Evolutionary conservation across 2,888 invertebrate genomes (phyloP), one percentile per base, ranked within the genome.

Genomic region (Alviniconcha strummeri): DNA sequence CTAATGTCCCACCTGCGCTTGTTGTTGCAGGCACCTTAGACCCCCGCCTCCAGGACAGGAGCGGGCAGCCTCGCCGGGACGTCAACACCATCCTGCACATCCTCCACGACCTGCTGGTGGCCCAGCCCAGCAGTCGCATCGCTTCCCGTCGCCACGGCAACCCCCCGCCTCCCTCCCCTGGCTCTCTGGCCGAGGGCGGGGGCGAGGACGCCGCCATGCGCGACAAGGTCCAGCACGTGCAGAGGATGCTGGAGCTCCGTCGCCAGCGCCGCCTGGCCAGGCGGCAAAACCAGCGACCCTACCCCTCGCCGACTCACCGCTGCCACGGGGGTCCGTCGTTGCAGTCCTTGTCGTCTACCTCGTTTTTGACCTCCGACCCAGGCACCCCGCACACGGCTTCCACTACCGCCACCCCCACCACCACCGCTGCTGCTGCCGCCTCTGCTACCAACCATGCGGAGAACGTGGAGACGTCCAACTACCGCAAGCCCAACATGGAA

Each of bases 71-170:
- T 80, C 97, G 98, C 93, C 96, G 98, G 87, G 98, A 98, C 94
- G 98, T 98, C 91, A 97, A 97, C 84, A 98, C 98, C 77, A 98
- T 98, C 88, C 97, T 98, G 89, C 98, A 98, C 94, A 98, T 98
- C 94, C 95, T 98, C 89, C 98, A 98, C 94, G 98, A 98, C 94
- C 95, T 98, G 90, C 95, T 98, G 86, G 97, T 98, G 93, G 98
- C 98, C 60, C 83, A 84, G 11, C 86, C 87, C 8, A 52, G 78
- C 36, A 69, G 80, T 15, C 71, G 77, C 69, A 60, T 75, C 52
- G 52, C 83, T 67, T 19, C 60, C 52, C 6, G 56, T 76, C 5
- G 17, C 76, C 77, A 72, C 67, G n/a, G n/a, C 81, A 19, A 55
- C 81, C 54, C 56, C 36, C 69, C 81, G 17, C 54, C 74, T 19